phyloP scores from a whole-genome alignment of 2,113 vertebrate species.

The Microtus richardsoni region DNA sequence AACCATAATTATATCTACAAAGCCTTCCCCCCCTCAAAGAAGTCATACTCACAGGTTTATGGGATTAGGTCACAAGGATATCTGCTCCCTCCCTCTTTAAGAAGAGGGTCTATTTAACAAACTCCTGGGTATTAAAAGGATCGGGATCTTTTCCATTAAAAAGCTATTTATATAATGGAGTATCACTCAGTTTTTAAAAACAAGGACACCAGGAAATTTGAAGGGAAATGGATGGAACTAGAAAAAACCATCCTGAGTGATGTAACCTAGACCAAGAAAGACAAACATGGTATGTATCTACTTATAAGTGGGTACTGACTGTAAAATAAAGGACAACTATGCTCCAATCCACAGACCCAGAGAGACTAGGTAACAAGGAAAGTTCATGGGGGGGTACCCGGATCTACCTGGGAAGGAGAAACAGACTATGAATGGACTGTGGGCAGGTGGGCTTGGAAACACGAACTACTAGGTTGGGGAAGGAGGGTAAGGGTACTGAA shows the following conservation, averaged over 20 bases:
- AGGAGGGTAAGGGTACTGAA: too few relatives aligned
- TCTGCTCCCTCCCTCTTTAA: background rate
- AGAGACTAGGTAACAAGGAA: background rate
- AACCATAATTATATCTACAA: background rate
- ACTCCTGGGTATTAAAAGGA: background rate
- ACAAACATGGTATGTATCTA: background rate
- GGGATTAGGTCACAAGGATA: background rate
- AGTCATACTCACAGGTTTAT: background rate
- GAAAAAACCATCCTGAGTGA: background rate
- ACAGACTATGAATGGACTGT: background rate
- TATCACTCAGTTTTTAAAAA: background rate
- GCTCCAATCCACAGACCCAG: background rate
- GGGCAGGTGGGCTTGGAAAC: background rate
- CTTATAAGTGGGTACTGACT: background rate
- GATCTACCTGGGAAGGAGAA: background rate
- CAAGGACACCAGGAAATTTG: background rate
- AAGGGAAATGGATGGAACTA: background rate
- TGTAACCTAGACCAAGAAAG: background rate
- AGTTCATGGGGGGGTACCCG: too few relatives aligned
- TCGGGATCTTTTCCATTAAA: conserved; percentile 17
- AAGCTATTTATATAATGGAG: background rate
- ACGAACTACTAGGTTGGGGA: background rate
- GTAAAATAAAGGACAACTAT: background rate
- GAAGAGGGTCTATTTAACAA: background rate
- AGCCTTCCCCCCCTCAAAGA: background rate